Percentiles rank a stretch among this genome's conserved stretches.
phyloP scores from a whole-genome alignment of 2,888 invertebrate genomes.

The Diarsia dahlii region DNA sequence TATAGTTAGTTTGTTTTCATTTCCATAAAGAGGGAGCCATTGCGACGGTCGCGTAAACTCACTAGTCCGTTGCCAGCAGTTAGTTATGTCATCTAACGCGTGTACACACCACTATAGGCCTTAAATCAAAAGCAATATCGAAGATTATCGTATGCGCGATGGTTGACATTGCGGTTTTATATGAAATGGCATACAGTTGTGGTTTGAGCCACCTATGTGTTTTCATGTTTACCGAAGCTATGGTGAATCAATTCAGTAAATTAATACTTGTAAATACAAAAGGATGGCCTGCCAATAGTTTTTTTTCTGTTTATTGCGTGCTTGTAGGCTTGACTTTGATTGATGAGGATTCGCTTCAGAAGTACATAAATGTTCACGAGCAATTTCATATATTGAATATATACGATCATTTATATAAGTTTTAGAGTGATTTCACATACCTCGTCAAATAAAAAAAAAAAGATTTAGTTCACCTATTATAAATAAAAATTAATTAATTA shows the following conservation, averaged over 20 bases:
- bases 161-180: constrained; percentile 39
- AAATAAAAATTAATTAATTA: constrained; percentile 27
- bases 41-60: constrained; percentile 65
- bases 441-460: neutral
- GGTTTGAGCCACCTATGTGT: constrained; percentile 43
- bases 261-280: constrained; percentile 40
- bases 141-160: constrained; percentile 47
- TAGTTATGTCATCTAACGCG: constrained; percentile 59
- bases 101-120: constrained; percentile 51
- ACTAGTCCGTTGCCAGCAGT: constrained; percentile 52
- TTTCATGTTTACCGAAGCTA: constrained; percentile 53
- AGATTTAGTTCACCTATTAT: neutral
- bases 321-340: constrained; percentile 29
- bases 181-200: constrained; percentile 50
- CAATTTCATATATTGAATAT: neutral
- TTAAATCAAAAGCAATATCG: constrained; percentile 51
- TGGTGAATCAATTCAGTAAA: constrained; percentile 50
- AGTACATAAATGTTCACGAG: neutral
- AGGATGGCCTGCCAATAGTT: constrained; percentile 13
- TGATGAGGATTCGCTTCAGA: constrained; percentile 14
- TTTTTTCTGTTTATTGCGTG: constrained; percentile 11
- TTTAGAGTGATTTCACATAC: neutral
- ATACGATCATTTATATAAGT: neutral
- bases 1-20: constrained; percentile 79
- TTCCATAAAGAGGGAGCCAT: constrained; percentile 70